A percentile compares a stretch with the other conserved stretches of the same genome.
These are phyloP conservation scores for Piezodorus guildinii DNA, from an alignment of 1,140 invertebrate genomes.

Conservation along the genomic window DNA sequence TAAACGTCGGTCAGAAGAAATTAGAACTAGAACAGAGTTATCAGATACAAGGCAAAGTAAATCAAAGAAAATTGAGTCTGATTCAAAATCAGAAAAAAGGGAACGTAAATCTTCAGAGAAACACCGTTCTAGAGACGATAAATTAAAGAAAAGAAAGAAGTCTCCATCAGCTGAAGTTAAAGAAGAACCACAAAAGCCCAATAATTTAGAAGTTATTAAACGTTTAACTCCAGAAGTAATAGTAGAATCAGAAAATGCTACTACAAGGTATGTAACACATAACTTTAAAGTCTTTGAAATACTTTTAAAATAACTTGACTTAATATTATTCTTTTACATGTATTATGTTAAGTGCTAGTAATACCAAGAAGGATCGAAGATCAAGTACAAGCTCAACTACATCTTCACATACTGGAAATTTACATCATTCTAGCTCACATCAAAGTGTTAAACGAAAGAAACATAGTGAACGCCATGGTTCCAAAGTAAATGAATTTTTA, in stretches of 20 bases:
- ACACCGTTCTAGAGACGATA: constrained; percentile 26
- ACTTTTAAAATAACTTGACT: not conserved
- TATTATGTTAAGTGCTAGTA: not conserved
- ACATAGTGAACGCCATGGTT: constrained; percentile 22
- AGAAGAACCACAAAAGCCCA: constrained; percentile 4
- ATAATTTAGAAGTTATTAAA: constrained; percentile 19
- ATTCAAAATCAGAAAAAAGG: constrained; percentile 31
- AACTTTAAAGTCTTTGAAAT: not conserved
- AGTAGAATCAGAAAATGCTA: not conserved
- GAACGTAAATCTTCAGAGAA: constrained; percentile 33
- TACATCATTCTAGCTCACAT: constrained; percentile 10
- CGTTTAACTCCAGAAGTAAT: constrained; percentile 21
- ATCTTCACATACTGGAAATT: constrained; percentile 21
- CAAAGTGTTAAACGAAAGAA: constrained; percentile 25
- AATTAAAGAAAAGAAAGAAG: constrained; percentile 17
- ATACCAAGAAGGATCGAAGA: constrained; percentile 22
- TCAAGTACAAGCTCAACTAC: constrained; percentile 25
- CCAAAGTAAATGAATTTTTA: constrained; percentile 21
- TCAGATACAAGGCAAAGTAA: constrained; percentile 43
- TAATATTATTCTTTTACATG: not conserved
- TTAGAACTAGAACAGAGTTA: constrained; percentile 39
- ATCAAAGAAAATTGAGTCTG: not conserved
- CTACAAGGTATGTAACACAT: not conserved
- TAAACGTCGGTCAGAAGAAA: constrained; percentile 33
- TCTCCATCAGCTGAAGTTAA: constrained; percentile 5